phyloP scores from a whole-genome alignment of 2,888 invertebrate species.

The Lasioglossum leucozonium region DNA sequence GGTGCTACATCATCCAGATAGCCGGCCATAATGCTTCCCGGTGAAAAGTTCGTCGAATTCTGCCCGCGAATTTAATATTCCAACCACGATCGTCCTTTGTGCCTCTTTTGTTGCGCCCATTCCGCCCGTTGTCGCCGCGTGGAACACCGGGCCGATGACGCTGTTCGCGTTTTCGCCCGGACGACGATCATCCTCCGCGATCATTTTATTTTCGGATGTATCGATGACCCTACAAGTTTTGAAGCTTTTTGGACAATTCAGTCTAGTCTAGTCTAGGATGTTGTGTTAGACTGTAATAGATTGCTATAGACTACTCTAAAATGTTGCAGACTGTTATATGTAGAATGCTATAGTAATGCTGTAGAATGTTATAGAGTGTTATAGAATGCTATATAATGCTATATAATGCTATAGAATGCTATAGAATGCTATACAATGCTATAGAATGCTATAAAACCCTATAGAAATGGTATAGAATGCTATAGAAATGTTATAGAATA shows the following conservation, averaged over 20 bases:
- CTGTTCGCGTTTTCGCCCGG: neutral
- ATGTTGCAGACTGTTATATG: too few relatives aligned
- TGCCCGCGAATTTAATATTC: constrained; percentile 83
- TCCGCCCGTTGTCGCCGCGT: neutral
- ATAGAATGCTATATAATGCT: too few relatives aligned
- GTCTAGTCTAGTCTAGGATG: too few relatives aligned
- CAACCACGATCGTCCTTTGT: constrained; percentile 74
- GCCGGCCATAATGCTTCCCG: constrained; percentile 78
- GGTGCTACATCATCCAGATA: constrained; percentile 83
- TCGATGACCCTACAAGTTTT: neutral
- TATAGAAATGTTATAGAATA: too few relatives aligned
- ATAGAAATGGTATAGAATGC: too few relatives aligned
- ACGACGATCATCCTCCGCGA: neutral
- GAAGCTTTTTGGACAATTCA: neutral
- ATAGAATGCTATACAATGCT: too few relatives aligned
- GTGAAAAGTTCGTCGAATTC: constrained; percentile 82
- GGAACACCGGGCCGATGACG: neutral
- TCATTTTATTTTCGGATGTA: neutral
- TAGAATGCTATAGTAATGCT: too few relatives aligned
- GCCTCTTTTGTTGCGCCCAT: constrained; percentile 23
- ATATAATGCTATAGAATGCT: too few relatives aligned
- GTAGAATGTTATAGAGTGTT: too few relatives aligned
- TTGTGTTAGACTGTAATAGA: too few relatives aligned
- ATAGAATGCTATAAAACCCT: too few relatives aligned
- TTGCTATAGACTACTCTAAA: too few relatives aligned